phyloP scores from a whole-genome alignment of 2,797 vertebrate species.

The Megalops cyprinoides region DNA sequence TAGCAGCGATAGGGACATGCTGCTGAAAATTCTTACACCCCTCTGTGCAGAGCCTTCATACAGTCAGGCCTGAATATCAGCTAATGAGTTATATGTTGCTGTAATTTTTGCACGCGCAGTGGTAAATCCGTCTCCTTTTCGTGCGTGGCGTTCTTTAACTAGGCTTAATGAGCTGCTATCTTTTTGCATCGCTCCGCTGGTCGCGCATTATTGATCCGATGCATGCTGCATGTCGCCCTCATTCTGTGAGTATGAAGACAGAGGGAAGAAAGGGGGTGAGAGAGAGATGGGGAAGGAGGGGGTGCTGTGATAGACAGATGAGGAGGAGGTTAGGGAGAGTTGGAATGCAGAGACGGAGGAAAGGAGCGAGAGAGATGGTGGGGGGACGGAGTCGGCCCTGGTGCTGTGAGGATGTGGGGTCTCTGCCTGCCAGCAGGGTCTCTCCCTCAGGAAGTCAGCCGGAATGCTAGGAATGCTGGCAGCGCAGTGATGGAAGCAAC shows the following conservation, averaged over 20 bases:
- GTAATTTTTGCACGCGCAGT: background rate
- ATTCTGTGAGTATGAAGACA: no score
- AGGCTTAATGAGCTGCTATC: background rate
- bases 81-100: background rate
- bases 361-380: slow-evolving; percentile 11
- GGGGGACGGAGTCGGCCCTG: background rate
- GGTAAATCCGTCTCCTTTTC: background rate
- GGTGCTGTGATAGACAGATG: slow-evolving; percentile 7
- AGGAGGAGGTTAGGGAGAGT: slow-evolving; percentile 20
- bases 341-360: slow-evolving; percentile 21
- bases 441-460: slow-evolving; percentile 72
- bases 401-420: slow-evolving; percentile 60
- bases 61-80: background rate
- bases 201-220: no score
- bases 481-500: slow-evolving; percentile 51
- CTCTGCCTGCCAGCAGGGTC: slow-evolving; percentile 69
- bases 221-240: no score
- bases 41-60: no score
- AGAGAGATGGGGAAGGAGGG: background rate
- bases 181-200: no score
- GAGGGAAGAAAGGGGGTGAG: background rate
- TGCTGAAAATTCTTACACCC: no score
- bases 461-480: slow-evolving; percentile 75
- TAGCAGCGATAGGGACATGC: background rate
- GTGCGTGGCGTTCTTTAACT: no score